Evolutionary conservation across 2,113 vertebrate genomes (phyloP), one percentile per base, ranked within the genome.

Genomic region (Pygoscelis antarcticus): DNA sequence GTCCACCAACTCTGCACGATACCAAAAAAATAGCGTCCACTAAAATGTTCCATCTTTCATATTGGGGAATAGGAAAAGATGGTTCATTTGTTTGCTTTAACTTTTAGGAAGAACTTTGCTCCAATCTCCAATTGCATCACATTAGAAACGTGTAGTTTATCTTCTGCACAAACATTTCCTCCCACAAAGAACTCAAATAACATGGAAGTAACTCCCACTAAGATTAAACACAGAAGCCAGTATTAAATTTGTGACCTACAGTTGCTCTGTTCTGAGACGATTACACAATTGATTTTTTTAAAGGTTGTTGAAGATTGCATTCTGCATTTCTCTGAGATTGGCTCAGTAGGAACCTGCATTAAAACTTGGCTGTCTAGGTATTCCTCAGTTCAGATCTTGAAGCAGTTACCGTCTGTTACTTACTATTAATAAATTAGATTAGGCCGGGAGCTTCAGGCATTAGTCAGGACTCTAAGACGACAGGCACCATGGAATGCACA

Each of bases 101-200:
- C 38, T 89, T 95, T 94, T 51, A 76, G 57, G 78, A 84, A 74
- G 78, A 93, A 87, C 89, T 95, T 85, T 83, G 84, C 34, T 82
- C 84, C 70, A 76, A 46, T 89, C 34, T 82, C 84, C 74, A 76
- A 46, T 89, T 96, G 89, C 95, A 87, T 89, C 91, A 95, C 36
- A 61, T 90, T 32, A 93, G 49, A 84, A 96, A 93, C 8, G 91
- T 16, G 78, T 22, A 22, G 85, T 95, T 96, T 93, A 94, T 90
- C 87, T 90, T 85, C 75, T 74, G 58, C 68, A 95, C 76, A 96
- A 96, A 96, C 74, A 93, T 94, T 82, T 96, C 96, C 89, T 95
- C 92, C 93, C 90, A 93, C 87, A 90, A 91, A 92, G 75, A 74
- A 72, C 75, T 88, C 78, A 42, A 71, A 81, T 20, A 87, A 88